Evolutionary conservation across 2,113 vertebrate genomes (phyloP), one percentile per base, ranked within the genome.

Genomic region (Todiramphus saurophagus): DNA sequence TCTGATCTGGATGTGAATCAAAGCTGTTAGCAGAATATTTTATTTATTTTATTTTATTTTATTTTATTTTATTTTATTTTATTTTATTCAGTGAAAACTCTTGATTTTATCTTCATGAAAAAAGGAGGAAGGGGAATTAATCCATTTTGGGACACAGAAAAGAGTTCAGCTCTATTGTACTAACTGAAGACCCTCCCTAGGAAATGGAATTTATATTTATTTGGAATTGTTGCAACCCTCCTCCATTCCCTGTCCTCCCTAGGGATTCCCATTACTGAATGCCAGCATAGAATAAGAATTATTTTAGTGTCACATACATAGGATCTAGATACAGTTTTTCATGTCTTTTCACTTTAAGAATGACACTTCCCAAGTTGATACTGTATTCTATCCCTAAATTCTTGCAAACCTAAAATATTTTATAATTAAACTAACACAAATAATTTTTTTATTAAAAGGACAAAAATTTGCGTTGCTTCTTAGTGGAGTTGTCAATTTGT

Each of bases 231-330:
- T 56, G 46, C 15, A 73, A 20, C 10, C 4, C 16, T 78, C 8
- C 8, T 81, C 10, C 14, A 24, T 63, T 80, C 13, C 16, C 60
- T 19, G 9, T 37, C 25, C 10, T 80, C 5, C 28, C 4, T 23
- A 31, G 11, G 31, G 19, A 77, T 15, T 69, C 5, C 10, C 35
- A 53, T 11, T 56, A 30, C 11, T 76, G 20, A 73, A 39, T 66
- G 64, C 3, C 16, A 44, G 3, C 13, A 37, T 20, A 68, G 63
- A 77, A 7, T 3, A 62, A 33, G 59, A 78, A 68, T 6, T 2
- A 67, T 63, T 15, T 24, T 55, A 78, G 5, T 7, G 4, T 78
- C 7, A 70, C 19, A n/a, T 25, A 5, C 0, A 0, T 11, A 62
- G 23, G 30, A 51, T 69, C 19, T 56, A 2, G 14, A 66, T 60